Conservation (phyloP, 2,797 vertebrate species). For the Mus spretus region DNA sequence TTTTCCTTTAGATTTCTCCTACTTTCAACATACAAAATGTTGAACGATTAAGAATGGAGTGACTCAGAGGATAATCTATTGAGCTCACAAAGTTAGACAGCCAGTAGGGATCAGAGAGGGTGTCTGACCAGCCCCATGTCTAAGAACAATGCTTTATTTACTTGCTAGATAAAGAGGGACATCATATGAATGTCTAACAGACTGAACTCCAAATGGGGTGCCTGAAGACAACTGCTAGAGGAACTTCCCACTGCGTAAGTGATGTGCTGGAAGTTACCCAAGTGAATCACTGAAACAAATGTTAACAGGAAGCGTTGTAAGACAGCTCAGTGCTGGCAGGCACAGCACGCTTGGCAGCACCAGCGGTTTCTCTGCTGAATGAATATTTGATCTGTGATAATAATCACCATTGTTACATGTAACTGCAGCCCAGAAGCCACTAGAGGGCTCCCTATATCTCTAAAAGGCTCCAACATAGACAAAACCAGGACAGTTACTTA, state of each 20-base stretch:
- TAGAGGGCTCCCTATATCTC: neutral
- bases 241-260: conserved; percentile 2
- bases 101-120: neutral
- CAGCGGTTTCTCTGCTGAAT: neutral
- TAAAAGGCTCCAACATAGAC: conserved; percentile 10
- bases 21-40: conserved; percentile 75
- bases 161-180: conserved; percentile 13
- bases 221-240: neutral
- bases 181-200: neutral
- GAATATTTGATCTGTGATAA: conserved; percentile 4
- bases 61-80: neutral
- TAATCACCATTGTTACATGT: neutral
- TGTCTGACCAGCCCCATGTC: neutral
- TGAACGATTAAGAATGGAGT: neutral
- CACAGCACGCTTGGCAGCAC: neutral
- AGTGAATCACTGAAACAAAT: conserved; percentile 30
- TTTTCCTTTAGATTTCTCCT: conserved; percentile 59
- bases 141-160: conserved; percentile 38
- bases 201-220: conserved; percentile 8
- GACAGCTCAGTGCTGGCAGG: neutral
- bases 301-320: conserved; percentile 19
- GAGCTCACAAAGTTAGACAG: neutral
- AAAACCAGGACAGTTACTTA: neutral
- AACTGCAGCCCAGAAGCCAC: neutral
- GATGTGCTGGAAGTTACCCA: neutral